Base-by-base conservation (phyloP, 2,797 vertebrate species). In the Poliocrania exsul region DNA sequence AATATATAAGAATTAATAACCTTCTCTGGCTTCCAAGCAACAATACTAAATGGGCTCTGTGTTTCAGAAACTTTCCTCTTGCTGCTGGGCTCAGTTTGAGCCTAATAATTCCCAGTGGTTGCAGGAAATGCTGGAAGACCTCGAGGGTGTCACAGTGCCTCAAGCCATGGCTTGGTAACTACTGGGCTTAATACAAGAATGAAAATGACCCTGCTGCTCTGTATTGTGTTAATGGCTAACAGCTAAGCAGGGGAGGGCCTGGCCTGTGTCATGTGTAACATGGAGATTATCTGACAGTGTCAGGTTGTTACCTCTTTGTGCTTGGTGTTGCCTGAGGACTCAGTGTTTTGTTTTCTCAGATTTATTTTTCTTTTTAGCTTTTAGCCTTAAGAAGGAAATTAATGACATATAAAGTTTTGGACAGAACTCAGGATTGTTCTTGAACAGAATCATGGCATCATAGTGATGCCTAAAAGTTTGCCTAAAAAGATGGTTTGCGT, bases 1-100 rank as follows among this genome's bases (percentile, higher is more conserved):
- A 88, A 90, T 58, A 90, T 79, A 66, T 84, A 65, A 90, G 73
- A 95, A 81, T 90, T 95, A 92, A 86, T 90, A 91, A 75, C 47
- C 33, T 92, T 66, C 18, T 4, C 42, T 95, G 62, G 42, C 69
- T 92, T 92, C 81, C 73, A 84, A 91, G 50, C 38, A 92, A 62
- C 38, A 75, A 38, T 15, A 47, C 28, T 44, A 88, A 92, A 96
- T 75, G 44, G 83, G 54, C 18, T 65, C 14, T 31, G 25, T 72
- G 47, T 86, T 96, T 88, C 73, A 91, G 54, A 56, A 90, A 35
- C 58, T 90, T 88, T 61, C 11, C 28, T 74, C n/a, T 93, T 62
- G 33, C 44, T 83, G 19, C 46, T 56, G 66, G 70, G 50, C 70
- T 90, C 91, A 80, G 72, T 46, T 83, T 91, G 87, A 83, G 46